These are phyloP conservation scores for Pomacea canaliculata DNA, from an alignment of 2,888 invertebrate genomes.

Conservation along the genomic window DNA sequence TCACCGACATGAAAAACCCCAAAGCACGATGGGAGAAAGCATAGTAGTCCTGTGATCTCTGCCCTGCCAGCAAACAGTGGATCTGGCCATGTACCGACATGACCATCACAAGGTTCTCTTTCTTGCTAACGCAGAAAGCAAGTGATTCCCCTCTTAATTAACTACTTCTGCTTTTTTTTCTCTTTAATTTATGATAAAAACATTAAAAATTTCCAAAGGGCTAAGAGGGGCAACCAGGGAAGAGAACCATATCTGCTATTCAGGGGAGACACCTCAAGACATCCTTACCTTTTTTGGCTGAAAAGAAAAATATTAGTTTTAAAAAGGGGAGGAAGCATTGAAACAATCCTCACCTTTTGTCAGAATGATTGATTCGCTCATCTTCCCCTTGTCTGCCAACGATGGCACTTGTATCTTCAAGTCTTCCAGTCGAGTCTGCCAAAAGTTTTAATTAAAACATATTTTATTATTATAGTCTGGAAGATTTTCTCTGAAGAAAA, in stretches of 20 bases:
- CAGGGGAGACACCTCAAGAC: constrained; percentile 18
- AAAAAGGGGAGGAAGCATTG: constrained; percentile 2
- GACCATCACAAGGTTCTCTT: no score
- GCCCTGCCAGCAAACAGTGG: no score
- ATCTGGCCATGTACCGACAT: no score
- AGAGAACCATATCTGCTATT: constrained; percentile 8
- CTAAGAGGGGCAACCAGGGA: no score
- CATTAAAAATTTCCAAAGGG: no score
- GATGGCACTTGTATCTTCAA: constrained; percentile 34
- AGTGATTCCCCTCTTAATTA: no score
- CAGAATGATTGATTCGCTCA: constrained; percentile 37
- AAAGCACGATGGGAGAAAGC: no score
- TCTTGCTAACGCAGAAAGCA: no score
- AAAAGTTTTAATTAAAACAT: neutral
- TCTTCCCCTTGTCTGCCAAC: constrained; percentile 36
- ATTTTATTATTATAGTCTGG: no score
- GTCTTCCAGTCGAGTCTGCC: constrained; percentile 35
- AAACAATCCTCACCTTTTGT: constrained; percentile 36
- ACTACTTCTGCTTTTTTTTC: no score
- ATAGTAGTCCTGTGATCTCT: no score
- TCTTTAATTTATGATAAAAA: no score
- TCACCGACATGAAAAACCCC: neutral
- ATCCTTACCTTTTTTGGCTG: constrained; percentile 15
- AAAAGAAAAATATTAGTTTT: constrained; percentile 16
- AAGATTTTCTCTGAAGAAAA: neutral